Base-by-base conservation (phyloP, 1,140 invertebrate species). In the Pseudomyrmex cubaensis region DNA sequence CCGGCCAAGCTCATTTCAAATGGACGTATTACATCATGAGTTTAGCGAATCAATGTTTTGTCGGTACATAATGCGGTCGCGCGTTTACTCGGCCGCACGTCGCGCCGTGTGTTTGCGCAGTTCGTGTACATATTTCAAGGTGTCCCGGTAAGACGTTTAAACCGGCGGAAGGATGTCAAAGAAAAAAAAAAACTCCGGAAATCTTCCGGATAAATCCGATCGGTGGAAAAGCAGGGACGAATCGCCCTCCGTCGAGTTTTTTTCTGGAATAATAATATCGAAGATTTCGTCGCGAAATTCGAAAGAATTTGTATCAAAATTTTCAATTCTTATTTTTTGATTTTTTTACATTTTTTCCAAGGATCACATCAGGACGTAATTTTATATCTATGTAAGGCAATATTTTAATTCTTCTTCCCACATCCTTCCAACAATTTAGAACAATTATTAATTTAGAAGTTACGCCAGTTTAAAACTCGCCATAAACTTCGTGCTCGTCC, bases 21-120 rank as follows among this genome's bases (percentile, higher is more conserved):
- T 92, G 90, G 90, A 91, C 90, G 91, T 92, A 92, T 92, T 92
- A 92, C 91, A 92, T 92, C 91, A 93, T 91, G 91, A 92, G 89
- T 92, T 92, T 92, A 92, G 91, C 87, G 88, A 93, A 92, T 93
- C 91, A 92, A 93, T 93, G 90, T 91, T 92, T 91, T 90, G 88
- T 91, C 77, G 85, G 86, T 84, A 86, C 82, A 88, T 88, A 88
- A 88, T 80, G 46, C 35, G 35, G 22, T 56, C 56, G 61, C 61
- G 20, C 54, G 50, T 59, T 66, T 17, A 20, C 25, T 72, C 67
- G 20, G 46, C 22, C 64, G 13, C 12, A 10, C 56, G 46, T 61
- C 50, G 35, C 57, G 12, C 63, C 7, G 7, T 48, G 15, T 25
- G 20, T 2, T 66, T 46, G 12, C 66, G n/a, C 10, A 69, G 13